Evolutionary conservation across 1,140 invertebrate species (phyloP), one percentile per base, ranked within the genome.

Genomic region (Bombus confusus): DNA sequence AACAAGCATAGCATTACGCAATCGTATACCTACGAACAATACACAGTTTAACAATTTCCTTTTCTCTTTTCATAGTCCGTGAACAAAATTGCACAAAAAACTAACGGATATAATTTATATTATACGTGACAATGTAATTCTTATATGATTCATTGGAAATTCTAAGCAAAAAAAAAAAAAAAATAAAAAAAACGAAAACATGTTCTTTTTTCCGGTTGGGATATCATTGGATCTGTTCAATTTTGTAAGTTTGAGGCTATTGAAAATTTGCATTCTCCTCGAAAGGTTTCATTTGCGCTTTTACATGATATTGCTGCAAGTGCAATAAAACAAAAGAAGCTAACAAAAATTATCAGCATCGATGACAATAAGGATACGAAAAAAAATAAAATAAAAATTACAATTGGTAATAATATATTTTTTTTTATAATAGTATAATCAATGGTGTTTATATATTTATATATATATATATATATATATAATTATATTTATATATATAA

Each of bases 381-480:
- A 28, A 72, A 41, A 72, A 83, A 89, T 88, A 91, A 92, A 91
- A 91, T 89, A 92, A 91, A 92, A 90, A 89, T 92, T 88, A 92
- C 92, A 94, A 94, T 93, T 93, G 77, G 88, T 91, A 92, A 92
- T 93, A 93, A 92, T 93, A 92, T 92, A 91, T 92, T 89, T 86
- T 89, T 86, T 92, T 91, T 91, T 90, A 93, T 93, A 91, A 93
- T 93, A 91, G 90, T 92, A 93, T 92, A 93, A 92, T 92, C 87
- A 92, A 91, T 94, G 86, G 59, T 84, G 86, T 91, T 90, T 62
- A 62, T 62, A 62, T 28, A 62, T 62, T 12, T 62, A 88, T 91
- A 86, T 92, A 92, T 91, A 90, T 87, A 83, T 84, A 52, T 89
- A 87, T 87, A 73, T 83, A 37, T 90, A 80, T 87, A 83, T 86